Percentiles rank a stretch among this genome's conserved stretches.
Conservation (phyloP, 1,140 invertebrate genomes). For the Bathynomus jamesi region DNA sequence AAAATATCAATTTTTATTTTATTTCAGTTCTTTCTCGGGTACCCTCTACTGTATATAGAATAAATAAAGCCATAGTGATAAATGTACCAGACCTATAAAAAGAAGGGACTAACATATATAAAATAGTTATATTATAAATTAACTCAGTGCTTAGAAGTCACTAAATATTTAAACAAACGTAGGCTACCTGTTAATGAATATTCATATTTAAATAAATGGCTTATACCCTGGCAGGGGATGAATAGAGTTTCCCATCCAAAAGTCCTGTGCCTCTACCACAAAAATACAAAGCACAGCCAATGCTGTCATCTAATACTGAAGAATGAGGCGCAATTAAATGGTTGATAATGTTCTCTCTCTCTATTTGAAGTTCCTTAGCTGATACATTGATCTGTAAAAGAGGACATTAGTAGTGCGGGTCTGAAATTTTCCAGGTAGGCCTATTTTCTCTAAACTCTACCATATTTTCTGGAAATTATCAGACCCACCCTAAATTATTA, state of each 20-base stretch:
- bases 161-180: too few species aligned
- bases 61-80: too few species aligned
- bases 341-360: constrained; percentile 53
- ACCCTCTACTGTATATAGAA: too few species aligned
- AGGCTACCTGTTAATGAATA: too few species aligned
- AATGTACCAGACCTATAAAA: too few species aligned
- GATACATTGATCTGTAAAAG: constrained; percentile 64
- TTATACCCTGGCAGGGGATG: constrained; percentile 60
- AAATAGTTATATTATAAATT: too few species aligned
- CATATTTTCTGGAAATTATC: background rate
- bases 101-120: too few species aligned
- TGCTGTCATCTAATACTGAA: constrained; percentile 90
- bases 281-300: constrained; percentile 91
- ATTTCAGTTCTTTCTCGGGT: too few species aligned
- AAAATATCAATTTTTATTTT: too few species aligned
- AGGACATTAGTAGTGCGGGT: constrained; percentile 13
- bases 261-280: constrained; percentile 64
- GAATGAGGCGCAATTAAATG: constrained; percentile 72
- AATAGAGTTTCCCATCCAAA: constrained; percentile 42
- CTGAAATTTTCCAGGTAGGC: background rate
- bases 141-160: too few species aligned
- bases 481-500: too few species aligned
- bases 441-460: background rate
- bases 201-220: too few species aligned
- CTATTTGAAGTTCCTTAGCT: constrained; percentile 54